A percentile compares a stretch with the other conserved stretches of the same genome.
Conservation (phyloP, 2,113 vertebrate species). For the Boleophthalmus pectinirostris region DNA sequence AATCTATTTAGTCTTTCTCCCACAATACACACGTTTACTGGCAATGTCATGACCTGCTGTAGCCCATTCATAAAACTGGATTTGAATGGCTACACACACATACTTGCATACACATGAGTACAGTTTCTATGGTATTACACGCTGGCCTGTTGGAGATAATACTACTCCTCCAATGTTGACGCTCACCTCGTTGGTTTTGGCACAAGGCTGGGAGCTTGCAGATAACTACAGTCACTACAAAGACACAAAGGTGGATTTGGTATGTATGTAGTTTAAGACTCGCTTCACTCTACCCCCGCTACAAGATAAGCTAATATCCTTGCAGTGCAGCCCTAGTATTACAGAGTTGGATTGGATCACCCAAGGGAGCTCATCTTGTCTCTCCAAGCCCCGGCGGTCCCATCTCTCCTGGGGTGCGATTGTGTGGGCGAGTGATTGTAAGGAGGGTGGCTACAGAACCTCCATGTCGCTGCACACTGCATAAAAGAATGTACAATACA, state of each 20-base stretch:
- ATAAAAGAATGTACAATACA: background rate
- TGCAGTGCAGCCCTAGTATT: slow-evolving; percentile 45
- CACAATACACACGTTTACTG: background rate
- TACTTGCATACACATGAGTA: background rate
- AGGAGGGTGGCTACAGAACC: background rate
- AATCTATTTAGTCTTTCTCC: slow-evolving; percentile 8
- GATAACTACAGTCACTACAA: slow-evolving; percentile 31
- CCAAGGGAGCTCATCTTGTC: slow-evolving; percentile 49
- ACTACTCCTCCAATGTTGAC: slow-evolving; percentile 1
- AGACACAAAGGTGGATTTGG: slow-evolving; percentile 32
- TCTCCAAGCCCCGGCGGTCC: slow-evolving; percentile 42
- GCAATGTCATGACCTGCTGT: slow-evolving; percentile 1
- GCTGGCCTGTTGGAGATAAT: slow-evolving; percentile 42
- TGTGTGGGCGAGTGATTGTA: slow-evolving; percentile 7
- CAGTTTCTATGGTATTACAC: background rate
- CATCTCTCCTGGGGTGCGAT: slow-evolving; percentile 34
- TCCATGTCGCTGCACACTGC: slow-evolving; percentile 14
- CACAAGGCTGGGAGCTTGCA: slow-evolving; percentile 17
- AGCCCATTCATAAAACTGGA: slow-evolving; percentile 35
- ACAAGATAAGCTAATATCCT: slow-evolving; percentile 68
- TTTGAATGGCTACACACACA: slow-evolving; percentile 5
- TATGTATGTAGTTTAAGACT: slow-evolving; percentile 15
- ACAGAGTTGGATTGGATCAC: slow-evolving; percentile 44
- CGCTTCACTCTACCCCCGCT: slow-evolving; percentile 9
- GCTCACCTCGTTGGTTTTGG: slow-evolving; percentile 29